Evolutionary conservation across 2,113 vertebrate species (phyloP).

Genomic region (Sphyrna mokarran): DNA sequence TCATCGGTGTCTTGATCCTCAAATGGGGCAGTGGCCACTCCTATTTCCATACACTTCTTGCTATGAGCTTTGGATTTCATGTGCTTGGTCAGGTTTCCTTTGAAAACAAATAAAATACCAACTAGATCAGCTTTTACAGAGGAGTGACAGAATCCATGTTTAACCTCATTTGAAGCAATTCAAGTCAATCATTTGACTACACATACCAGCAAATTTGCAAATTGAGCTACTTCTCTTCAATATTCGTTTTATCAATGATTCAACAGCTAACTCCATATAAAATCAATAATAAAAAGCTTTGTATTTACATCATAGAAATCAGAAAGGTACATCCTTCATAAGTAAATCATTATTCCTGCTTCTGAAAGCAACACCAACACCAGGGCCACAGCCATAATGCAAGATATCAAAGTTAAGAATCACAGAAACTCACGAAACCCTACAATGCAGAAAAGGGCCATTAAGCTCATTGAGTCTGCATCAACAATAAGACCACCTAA

Average conservation of each 20-base stretch:
- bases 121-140: background rate
- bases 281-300: background rate
- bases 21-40: constrained; percentile 72
- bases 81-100: constrained; percentile 97
- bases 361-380: background rate
- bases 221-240: background rate
- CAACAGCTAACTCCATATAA: background rate
- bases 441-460: too few relatives aligned
- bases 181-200: background rate
- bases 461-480: too few relatives aligned
- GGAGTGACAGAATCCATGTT: background rate
- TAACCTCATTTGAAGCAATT: background rate
- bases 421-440: too few relatives aligned
- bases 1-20: constrained; percentile 92
- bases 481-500: too few relatives aligned
- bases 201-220: background rate
- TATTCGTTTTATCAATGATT: background rate
- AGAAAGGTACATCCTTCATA: background rate
- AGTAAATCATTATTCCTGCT: background rate
- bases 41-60: constrained; percentile 97
- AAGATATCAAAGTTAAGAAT: too few relatives aligned
- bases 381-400: background rate
- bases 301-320: background rate
- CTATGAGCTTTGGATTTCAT: constrained; percentile 99
- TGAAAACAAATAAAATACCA: constrained; percentile 40